A percentile compares a stretch with the other conserved stretches of the same genome.
phyloP scores from a whole-genome alignment of 2,113 vertebrate species.

The Donacobius atricapilla region DNA sequence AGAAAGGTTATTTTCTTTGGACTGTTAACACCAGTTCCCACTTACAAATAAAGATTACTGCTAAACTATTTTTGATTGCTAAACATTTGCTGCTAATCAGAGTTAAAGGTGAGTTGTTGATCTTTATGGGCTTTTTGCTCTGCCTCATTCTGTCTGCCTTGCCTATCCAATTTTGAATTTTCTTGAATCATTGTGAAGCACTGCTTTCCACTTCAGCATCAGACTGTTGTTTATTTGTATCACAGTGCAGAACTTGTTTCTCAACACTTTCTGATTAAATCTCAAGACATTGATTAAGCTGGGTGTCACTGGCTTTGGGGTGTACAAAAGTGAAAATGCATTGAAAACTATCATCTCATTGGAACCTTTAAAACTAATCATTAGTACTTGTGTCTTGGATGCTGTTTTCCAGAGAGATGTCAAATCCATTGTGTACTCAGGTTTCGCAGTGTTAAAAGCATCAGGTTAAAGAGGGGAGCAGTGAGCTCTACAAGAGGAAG shows the following conservation, averaged over 20 bases:
- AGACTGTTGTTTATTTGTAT: not conserved
- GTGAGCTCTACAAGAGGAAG: not conserved
- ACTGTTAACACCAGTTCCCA: not conserved
- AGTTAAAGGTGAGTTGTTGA: not conserved
- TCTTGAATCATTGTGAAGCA: not conserved
- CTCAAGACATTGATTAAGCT: not conserved
- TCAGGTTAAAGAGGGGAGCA: not conserved
- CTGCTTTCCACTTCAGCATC: not conserved
- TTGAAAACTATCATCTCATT: not conserved
- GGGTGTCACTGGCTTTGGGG: not conserved
- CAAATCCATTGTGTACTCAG: not conserved
- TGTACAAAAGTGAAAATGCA: not conserved
- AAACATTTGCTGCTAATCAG: not conserved
- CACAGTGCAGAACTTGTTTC: not conserved
- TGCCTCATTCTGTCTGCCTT: not conserved
- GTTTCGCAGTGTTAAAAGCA: not conserved
- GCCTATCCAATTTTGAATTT: not conserved
- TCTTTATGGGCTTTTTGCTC: not conserved
- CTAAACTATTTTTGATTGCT: not conserved
- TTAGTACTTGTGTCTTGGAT: not conserved
- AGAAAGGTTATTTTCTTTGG: not conserved
- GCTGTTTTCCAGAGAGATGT: not conserved
- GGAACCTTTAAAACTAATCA: not conserved
- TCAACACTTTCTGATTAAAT: conserved; percentile 23
- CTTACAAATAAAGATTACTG: not conserved